These are phyloP conservation scores for Lerema accius DNA, from an alignment of 1,140 invertebrate genomes.

Conservation along the genomic window DNA sequence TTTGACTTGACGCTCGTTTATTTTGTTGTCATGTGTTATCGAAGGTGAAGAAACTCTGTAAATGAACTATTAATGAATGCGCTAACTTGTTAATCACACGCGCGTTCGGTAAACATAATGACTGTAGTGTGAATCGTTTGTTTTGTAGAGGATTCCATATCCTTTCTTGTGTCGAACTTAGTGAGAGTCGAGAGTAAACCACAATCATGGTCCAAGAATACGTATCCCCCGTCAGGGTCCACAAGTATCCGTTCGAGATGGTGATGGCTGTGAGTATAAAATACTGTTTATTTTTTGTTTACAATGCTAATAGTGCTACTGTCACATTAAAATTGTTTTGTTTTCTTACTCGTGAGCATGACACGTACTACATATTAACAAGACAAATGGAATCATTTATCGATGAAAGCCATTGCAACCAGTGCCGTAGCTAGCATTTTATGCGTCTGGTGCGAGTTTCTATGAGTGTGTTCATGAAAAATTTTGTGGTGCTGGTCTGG, in stretches of 20 bases:
- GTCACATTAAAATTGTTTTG: conserved; percentile 16
- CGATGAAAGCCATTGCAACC: not conserved
- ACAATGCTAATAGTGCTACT: not conserved
- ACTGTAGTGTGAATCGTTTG: conserved; percentile 57
- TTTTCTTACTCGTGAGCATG: conserved; percentile 14
- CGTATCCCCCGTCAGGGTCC: conserved; percentile 96
- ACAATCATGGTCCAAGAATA: conserved; percentile 97
- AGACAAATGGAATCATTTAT: not conserved
- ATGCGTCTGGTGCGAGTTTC: too few relatives aligned
- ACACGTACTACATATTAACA: not conserved
- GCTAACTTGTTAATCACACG: not conserved
- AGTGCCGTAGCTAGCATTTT: too few relatives aligned
- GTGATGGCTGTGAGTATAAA: conserved; percentile 98
- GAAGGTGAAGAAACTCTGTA: conserved; percentile 56
- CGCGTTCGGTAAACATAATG: conserved; percentile 51
- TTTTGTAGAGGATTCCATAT: conserved; percentile 51
- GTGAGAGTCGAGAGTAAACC: conserved; percentile 44
- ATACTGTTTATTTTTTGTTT: conserved; percentile 31
- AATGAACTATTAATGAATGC: conserved; percentile 25
- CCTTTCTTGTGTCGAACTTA: conserved; percentile 51
- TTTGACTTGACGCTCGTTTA: conserved; percentile 61
- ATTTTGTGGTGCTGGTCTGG: too few relatives aligned
- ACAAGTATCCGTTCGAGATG: conserved; percentile 98
- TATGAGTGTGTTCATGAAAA: too few relatives aligned
- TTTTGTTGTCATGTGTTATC: conserved; percentile 59